Base-by-base conservation (phyloP, 2,113 vertebrate species). In the Pipa parva region DNA sequence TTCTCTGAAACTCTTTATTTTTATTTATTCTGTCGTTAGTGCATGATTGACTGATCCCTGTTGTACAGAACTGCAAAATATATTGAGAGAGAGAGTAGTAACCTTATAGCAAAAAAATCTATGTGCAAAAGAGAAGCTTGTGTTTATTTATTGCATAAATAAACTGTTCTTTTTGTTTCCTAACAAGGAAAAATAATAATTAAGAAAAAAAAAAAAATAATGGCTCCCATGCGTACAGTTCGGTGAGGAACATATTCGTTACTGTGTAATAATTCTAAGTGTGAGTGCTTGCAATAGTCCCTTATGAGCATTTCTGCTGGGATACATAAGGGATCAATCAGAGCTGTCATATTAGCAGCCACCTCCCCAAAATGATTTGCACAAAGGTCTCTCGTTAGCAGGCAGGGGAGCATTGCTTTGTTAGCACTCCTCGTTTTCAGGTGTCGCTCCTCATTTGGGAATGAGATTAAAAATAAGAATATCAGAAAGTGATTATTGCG, bases 401-500 rank as follows among this genome's bases (percentile, higher is more conserved):
- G 74, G 73, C 67, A 71, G 63, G 55, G 39, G 63, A 51, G 39
- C 50, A 15, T 25, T 22, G 52, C 59, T 58, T 66, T 54, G 63
- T 66, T 72, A 63, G 49, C 37, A 55, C 39, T 63, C 55, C 59
- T 42, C 59, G 59, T 65, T 65, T 54, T 55, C 59, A 60, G 45
- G 69, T 71, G 59, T 63, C 68, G 49, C 69, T 71, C 61, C 61
- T 71, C 61, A 63, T 71, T 63, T 63, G 51, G 51, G 56, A 56
- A 63, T 51, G 60, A 59, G 56, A 59, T 51, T 59, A 68, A 55
- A 1, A 61, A 59, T 77, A 67, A 75, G 71, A 73, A 72, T 73
- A 65, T 61, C 73, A 75, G 65, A 79, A 67, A 84, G 73, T 85
- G 81, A 88, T 89, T 86, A 87, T 87, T 84, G 82, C 78, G 72